Percentiles rank a stretch among this genome's conserved stretches.
These are phyloP conservation scores for Helicolenus hilgendorfi DNA, from an alignment of 2,797 vertebrate genomes.

Conservation along the genomic window DNA sequence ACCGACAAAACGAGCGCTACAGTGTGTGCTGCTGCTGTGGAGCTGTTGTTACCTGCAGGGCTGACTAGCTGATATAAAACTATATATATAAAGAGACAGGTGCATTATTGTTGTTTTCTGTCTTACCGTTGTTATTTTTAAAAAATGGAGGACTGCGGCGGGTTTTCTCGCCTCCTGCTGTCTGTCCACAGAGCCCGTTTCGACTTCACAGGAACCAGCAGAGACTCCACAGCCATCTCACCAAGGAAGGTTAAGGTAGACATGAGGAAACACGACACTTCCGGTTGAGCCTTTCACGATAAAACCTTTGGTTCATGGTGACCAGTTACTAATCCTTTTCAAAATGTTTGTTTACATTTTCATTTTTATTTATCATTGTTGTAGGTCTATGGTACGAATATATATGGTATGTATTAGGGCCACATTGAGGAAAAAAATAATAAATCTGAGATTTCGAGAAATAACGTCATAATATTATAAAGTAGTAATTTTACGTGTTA, in stretches of 20 bases:
- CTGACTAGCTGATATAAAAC: slow-evolving; percentile 3
- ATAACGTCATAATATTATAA: no score
- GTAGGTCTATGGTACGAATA: no score
- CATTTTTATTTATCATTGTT: no score
- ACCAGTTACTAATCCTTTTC: no score
- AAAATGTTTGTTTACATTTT: no score
- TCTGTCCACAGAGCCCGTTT: slow-evolving; percentile 75
- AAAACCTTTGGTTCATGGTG: slow-evolving; percentile 16
- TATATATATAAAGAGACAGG: slow-evolving; percentile 11
- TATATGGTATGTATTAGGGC: no score
- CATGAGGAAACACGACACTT: accelerated
- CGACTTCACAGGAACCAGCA: slow-evolving; percentile 75
- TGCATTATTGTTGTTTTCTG: slow-evolving; percentile 9
- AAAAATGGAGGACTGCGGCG: slow-evolving; percentile 25
- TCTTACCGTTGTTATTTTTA: slow-evolving; percentile 66
- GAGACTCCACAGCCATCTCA: slow-evolving; percentile 70
- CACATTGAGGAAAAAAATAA: no score
- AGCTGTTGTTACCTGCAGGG: slow-evolving; percentile 56
- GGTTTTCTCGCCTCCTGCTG: slow-evolving; percentile 73
- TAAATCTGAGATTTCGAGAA: no score
- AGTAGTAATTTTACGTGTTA: no score
- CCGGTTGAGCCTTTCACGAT: slow-evolving; percentile 66
- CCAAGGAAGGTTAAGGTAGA: slow-evolving; percentile 3
- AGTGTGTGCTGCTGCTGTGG: slow-evolving; percentile 28
- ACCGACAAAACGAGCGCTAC: slow-evolving; percentile 68